Evolutionary conservation across 2,888 invertebrate species (phyloP), one percentile per base, ranked within the genome.

Genomic region (Phyto melanocephala): DNA sequence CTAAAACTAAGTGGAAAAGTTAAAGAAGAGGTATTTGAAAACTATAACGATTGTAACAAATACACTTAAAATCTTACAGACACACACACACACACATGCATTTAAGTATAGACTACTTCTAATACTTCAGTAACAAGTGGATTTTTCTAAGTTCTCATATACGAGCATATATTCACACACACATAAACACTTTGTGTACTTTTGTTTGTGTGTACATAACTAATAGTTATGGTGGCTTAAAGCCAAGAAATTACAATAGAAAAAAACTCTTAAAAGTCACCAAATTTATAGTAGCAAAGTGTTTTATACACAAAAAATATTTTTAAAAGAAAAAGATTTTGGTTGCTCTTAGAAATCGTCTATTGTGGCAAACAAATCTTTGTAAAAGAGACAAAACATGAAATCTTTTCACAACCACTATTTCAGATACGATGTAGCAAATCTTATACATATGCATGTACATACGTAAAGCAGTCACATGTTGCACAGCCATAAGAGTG

Each of bases 1-100:
- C 22, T 77, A 58, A 67, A 80, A 65, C 33, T 52, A 67, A 71
- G 58, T 65, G 71, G 79, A 72, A 63, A 80, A 74, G 67, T 67
- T 68, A 52, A 79, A 40, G 58, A 58, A 65, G 68, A 52, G 60
- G 24, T 52, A 68, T 76, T 79, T 72, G 79, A 72, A 72, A 79
- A 79, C 79, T 72, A 79, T 67, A 79, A 79, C 67, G 60, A 79
- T 79, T 65, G 50, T 24, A 52, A 45, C 35, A 79, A 72, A 76
- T 70, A 42, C 63, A 50, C 50, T 75, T 63, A 17, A 54, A 60
- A 24, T 33, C 8, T 15, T 10, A 40, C 15, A 42, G 10, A 22
- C 28, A 17, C 33, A 62, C 8, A 52, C 35, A 50, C 13, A 37
- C 35, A 20, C 22, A 6, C 33, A 42, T 37, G 56, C 24, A 50